A percentile compares a stretch with the other conserved stretches of the same genome.
These are phyloP conservation scores for Actinia tenebrosa DNA, from an alignment of 64 coral and sea anemone genomes.

Conservation along the genomic window DNA sequence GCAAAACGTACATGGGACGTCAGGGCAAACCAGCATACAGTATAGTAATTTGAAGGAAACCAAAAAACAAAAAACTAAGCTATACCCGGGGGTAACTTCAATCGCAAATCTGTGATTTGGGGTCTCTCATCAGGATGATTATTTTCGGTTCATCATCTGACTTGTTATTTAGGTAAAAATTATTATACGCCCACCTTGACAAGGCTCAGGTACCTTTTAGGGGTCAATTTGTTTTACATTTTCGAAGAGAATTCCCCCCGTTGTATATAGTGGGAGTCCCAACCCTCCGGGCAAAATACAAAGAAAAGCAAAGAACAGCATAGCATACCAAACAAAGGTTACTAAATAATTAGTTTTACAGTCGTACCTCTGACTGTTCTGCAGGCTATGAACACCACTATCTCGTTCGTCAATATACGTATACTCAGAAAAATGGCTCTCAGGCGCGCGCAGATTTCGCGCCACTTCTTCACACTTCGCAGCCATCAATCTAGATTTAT, in stretches of 20 bases:
- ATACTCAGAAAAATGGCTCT: slow-evolving; percentile 55
- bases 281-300: neutral
- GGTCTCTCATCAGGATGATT: too few species aligned
- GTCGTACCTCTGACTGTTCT: neutral
- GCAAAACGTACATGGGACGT: neutral
- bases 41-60: too few species aligned
- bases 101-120: too few species aligned
- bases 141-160: too few species aligned
- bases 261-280: too few species aligned
- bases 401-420: slow-evolving; percentile 13
- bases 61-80: too few species aligned
- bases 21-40: neutral
- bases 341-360: neutral
- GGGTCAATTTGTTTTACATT: too few species aligned
- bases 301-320: neutral
- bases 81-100: too few species aligned
- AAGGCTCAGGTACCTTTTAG: too few species aligned
- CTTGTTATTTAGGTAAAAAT: too few species aligned
- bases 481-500: slow-evolving; percentile 55
- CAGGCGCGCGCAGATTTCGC: slow-evolving; percentile 48
- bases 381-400: neutral
- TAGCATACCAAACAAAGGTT: neutral
- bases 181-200: too few species aligned
- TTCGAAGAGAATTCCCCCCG: too few species aligned
- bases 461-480: slow-evolving; percentile 68